Base-by-base conservation (phyloP, 2,113 vertebrate species). In the Thalassoma bifasciatum region DNA sequence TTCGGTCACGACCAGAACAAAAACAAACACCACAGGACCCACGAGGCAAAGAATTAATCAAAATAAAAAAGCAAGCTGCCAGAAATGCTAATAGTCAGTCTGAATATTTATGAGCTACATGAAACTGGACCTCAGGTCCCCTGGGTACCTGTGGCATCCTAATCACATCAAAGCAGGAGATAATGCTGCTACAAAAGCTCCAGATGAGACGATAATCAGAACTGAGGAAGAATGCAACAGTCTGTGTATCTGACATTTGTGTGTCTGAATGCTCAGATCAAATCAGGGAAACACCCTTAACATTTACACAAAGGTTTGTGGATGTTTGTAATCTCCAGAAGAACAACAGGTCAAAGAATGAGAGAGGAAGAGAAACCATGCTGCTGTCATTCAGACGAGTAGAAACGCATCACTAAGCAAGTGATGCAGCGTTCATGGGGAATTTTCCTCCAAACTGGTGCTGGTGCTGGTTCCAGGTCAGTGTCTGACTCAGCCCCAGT, bases 101-200 rank as follows among this genome's bases (percentile, higher is more conserved):
- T 84, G 52, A 72, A 89, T 89, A 86, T 89, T 89, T 64, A 89
- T 84, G 58, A 66, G 26, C 36, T 36, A 34, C 62, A 79, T 63
- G 65, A 57, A 79, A 75, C 71, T 77, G 69, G 74, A 83, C 72
- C 70, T 38, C 16, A 66, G 38, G 62, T 86, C 62, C 79, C 69
- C 17, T 1, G 42, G 73, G 83, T 80, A 81, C 67, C 68, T 62
- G 67, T 67, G 53, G 70, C 83, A 74, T 76, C 62, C 26, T 75
- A 75, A 83, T 89, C 71, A 84, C 70, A 83, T 74, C 62, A 88
- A 77, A 76, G 77, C 14, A 22, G 26, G 62, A 65, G 65, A 81
- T 83, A 74, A 74, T 75, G 62, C 16, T 17, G 44, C 81, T 67
- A 77, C 72, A 78, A 78, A 79, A 57, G 58, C 44, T 51, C 57